Evolutionary conservation across 2,888 invertebrate species (phyloP), one percentile per base, ranked within the genome.

Genomic region (Andrena dorsata): DNA sequence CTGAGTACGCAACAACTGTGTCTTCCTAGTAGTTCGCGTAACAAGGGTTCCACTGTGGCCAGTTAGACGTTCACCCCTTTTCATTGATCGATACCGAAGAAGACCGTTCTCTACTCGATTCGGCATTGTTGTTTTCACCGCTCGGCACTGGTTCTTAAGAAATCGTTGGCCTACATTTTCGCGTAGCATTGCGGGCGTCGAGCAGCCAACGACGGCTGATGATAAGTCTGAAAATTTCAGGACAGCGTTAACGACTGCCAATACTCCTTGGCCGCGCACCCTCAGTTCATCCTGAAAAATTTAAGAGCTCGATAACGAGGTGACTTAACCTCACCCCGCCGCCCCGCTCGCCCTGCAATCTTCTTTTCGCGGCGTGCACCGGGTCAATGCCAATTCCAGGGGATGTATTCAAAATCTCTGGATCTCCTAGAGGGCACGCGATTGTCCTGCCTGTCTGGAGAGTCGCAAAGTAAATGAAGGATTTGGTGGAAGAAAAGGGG

Each of bases 291-390:
- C 78, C 84, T 90, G 89, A 90, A 91, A 90, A 88, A 90, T 91
- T 91, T 87, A 90, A 90, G 89, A 89, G 89, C 86, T 80, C 84
- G 88, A 91, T 90, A 91, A 90, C 87, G 90, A 91, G 88, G 85
- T 79, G 87, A 86, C 86, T 88, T 75, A 80, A 83, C 80, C 82
- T 82, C 80, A 63, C 70, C 63, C 61, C 82, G 53, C 76, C 63
- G 70, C 71, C 23, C 75, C 41, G 68, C 10, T 66, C 76, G 35
- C 66, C 64, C 66, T 23, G 53, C 70, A 66, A 80, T 82, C 72
- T 76, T 82, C 71, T 68, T 81, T 75, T 53, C 53, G 8, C 32
- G 30, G 49, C 41, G 35, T 49, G 49, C 35, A 26, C 53, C 30
- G 32, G 26, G 26, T 75, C 76, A 23, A 68, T 41, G 58, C 8